Base-by-base conservation (phyloP, 1,140 invertebrate genomes). In the Dendrolimus punctatus region DNA sequence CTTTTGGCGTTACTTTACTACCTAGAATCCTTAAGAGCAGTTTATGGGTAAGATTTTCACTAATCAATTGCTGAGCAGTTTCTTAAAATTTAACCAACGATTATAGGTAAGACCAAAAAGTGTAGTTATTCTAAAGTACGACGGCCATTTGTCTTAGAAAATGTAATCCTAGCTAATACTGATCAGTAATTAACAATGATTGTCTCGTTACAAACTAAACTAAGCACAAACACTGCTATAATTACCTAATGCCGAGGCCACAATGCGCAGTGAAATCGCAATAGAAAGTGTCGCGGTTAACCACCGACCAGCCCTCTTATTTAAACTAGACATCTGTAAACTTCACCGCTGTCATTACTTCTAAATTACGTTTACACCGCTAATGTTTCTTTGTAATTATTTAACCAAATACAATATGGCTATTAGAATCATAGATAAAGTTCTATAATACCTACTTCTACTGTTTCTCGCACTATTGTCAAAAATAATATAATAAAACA, bases 201-300 rank as follows among this genome's bases (percentile, higher is more conserved):
- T 23, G 23, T 23, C 23, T 23, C 23, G 23, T 23, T 23, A 23
- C 23, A 23, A 23, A 48, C 6, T 38, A 38, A 38, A 48, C 23
- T 8, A 44, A 37, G 5, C 8, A 45, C 42, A 51, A 45, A 51
- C 48, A 54, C 49, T 49, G 46, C 46, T 48, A 37, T 54, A n/a
- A n/a, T 54, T 37, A 42, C 46, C 45, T 52, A 49, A 57, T 36
- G 9, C 38, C 8, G 40, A 41, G 48, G 52, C 55, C 58, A 55
- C 58, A 58, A 59, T 44, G 48, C 50, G 55, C 57, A 58, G 56
- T 57, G 64, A 63, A 66, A 70, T 72, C 71, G 60, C 62, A 55
- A 52, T 62, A 74, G 73, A 77, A 77, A 77, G 74, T 71, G 61
- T 57, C 63, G 74, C 48, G 74, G 74, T 73, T 71, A 68, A 51